A percentile compares a stretch with the other conserved stretches of the same genome.
Conservation (phyloP, 2,113 vertebrate species). For the Percina caprodes region DNA sequence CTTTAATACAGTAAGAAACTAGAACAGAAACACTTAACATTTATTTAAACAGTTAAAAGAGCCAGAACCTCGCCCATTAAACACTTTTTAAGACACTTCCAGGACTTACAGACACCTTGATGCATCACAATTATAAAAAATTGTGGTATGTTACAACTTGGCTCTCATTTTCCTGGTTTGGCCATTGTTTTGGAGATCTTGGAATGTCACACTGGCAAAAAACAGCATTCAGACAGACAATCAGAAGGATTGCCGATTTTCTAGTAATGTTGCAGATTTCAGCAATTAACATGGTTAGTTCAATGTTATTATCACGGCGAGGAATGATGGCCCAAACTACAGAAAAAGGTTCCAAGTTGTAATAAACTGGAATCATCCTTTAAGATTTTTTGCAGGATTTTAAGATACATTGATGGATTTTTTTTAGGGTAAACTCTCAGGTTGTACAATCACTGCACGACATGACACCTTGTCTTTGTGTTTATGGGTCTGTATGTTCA, state of each 20-base stretch:
- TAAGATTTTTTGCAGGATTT: not conserved
- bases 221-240: not conserved
- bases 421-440: not conserved
- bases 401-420: not conserved
- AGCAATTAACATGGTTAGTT: not conserved
- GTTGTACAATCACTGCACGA: not conserved
- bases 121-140: not conserved
- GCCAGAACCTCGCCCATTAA: no score
- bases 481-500: not conserved
- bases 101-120: constrained; percentile 8
- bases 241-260: not conserved
- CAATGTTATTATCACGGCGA: not conserved
- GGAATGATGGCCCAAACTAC: not conserved
- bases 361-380: not conserved
- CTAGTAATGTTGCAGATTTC: not conserved
- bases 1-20: not conserved
- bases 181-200: not conserved
- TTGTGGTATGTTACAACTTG: not conserved
- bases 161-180: not conserved
- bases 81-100: not conserved
- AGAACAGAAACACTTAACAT: not conserved
- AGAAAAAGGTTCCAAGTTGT: not conserved
- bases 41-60: not conserved
- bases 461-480: not conserved
- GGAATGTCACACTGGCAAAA: not conserved